Percentiles rank a stretch among this genome's conserved stretches.
These are phyloP conservation scores for Pleuronectes platessa DNA, from an alignment of 2,113 vertebrate species.

Conservation along the genomic window DNA sequence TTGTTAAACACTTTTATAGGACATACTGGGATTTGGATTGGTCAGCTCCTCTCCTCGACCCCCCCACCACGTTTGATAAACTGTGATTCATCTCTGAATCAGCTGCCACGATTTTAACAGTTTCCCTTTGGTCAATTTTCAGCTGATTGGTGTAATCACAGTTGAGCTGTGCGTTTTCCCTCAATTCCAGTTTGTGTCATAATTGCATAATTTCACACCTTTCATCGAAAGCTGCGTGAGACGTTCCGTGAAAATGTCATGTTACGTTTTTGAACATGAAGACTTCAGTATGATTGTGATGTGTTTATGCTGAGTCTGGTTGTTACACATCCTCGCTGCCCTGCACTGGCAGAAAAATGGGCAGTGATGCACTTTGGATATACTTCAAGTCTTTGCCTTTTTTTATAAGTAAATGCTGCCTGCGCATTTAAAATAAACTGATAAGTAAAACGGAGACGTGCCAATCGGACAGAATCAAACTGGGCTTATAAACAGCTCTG, in stretches of 20 bases:
- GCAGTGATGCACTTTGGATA: not conserved
- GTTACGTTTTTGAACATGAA: not conserved
- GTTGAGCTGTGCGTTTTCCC: not conserved
- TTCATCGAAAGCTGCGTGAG: no score
- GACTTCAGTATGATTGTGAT: not conserved
- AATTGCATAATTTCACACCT: no score
- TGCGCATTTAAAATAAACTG: no score
- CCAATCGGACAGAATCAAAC: no score
- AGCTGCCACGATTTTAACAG: conserved; percentile 19
- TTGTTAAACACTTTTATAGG: not conserved
- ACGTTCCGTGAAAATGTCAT: not conserved
- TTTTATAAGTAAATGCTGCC: not conserved
- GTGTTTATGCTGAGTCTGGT: no score
- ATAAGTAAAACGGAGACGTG: no score
- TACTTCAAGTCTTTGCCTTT: no score
- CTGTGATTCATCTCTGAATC: conserved; percentile 66
- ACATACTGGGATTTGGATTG: conserved; percentile 17
- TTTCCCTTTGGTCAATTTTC: conserved; percentile 4
- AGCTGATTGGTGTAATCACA: not conserved
- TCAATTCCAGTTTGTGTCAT: not conserved
- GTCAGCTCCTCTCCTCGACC: conserved; percentile 30
- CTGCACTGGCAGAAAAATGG: not conserved
- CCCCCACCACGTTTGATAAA: conserved; percentile 34
- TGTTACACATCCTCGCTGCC: no score
- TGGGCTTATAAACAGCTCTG: no score